Percentiles rank a stretch among this genome's conserved stretches.
Evolutionary conservation across 2,888 invertebrate species (phyloP).

Genomic region (Sceliomorpha sp.): DNA sequence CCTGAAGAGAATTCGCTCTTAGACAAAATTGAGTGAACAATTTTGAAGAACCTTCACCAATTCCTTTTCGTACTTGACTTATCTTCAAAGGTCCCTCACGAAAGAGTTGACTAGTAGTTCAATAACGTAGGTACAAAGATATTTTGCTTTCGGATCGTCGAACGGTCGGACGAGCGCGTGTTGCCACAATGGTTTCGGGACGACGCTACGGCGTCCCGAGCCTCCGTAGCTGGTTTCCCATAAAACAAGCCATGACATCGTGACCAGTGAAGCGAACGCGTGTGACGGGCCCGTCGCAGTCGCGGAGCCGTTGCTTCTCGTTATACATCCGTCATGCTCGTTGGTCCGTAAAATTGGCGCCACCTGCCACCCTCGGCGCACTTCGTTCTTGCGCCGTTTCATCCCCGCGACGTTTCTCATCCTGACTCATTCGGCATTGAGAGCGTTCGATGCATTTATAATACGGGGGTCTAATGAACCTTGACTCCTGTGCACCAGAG

Average conservation of each 20-base stretch:
- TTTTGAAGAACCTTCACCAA: no score
- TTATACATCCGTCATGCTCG: slow-evolving; percentile 79
- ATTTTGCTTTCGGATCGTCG: no score
- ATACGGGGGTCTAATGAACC: slow-evolving; percentile 75
- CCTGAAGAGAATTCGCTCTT: no score
- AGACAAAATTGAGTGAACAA: no score
- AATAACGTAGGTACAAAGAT: no score
- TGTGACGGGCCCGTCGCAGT: slow-evolving; percentile 63
- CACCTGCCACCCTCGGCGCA: slow-evolving; percentile 78
- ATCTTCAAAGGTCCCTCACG: no score
- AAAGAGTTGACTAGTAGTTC: no score
- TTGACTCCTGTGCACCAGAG: slow-evolving; percentile 63
- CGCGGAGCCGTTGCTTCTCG: slow-evolving; percentile 58
- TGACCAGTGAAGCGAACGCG: slow-evolving; percentile 73
- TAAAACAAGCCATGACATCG: slow-evolving; percentile 78
- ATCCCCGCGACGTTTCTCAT: slow-evolving; percentile 57
- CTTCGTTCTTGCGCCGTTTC: slow-evolving; percentile 21
- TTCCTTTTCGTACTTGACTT: no score
- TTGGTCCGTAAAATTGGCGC: slow-evolving; percentile 80
- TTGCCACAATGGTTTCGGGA: slow-evolving; percentile 29
- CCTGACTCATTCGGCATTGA: slow-evolving; percentile 60
- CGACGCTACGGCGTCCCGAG: slow-evolving; percentile 49
- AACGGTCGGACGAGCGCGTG: slow-evolving; percentile 2
- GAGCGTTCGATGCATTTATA: slow-evolving; percentile 78
- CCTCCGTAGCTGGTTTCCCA: slow-evolving; percentile 63